phyloP scores from a whole-genome alignment of 2,888 invertebrate genomes.

The Neria commutata region DNA sequence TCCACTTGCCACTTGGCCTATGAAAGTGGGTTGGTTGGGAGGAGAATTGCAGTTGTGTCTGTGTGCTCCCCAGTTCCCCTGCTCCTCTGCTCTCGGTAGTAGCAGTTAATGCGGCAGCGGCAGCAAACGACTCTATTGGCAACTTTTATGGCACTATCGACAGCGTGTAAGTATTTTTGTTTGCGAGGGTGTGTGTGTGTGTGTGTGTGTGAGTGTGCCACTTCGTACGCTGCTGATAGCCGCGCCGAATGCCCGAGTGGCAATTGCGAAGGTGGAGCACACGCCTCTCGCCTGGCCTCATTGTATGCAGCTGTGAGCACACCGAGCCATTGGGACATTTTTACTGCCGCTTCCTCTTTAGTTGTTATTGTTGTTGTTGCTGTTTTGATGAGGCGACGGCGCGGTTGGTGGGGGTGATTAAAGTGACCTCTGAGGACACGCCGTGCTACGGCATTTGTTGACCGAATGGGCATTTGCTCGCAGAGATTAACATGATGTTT shows the following conservation, averaged over 20 bases:
- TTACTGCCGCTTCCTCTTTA: slow-evolving; percentile 32
- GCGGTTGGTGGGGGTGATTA: slow-evolving; percentile 8
- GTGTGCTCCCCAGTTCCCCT: slow-evolving; percentile 44
- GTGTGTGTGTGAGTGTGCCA: slow-evolving; percentile 12
- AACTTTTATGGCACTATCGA: neutral
- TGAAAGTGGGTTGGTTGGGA: neutral
- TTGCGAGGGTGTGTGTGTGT: slow-evolving; percentile 15
- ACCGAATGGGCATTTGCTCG: neutral
- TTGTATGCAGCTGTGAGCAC: too few relatives aligned
- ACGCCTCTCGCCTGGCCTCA: too few relatives aligned
- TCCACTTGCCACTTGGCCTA: neutral
- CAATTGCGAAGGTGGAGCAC: too few relatives aligned
- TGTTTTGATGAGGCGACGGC: slow-evolving; percentile 22
- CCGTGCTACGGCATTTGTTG: neutral
- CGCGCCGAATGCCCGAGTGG: too few relatives aligned
- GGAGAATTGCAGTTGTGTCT: slow-evolving; percentile 23
- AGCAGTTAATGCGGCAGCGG: neutral
- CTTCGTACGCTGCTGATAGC: too few relatives aligned
- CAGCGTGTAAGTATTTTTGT: slow-evolving; percentile 12
- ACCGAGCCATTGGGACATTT: too few relatives aligned
- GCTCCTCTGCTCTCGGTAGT: neutral
- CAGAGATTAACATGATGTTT: slow-evolving; percentile 28
- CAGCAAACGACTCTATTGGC: neutral
- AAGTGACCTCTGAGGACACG: slow-evolving; percentile 2
- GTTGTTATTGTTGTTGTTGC: slow-evolving; percentile 28